A percentile compares a stretch with the other conserved stretches of the same genome.
phyloP scores from a whole-genome alignment of 2,113 vertebrate genomes.

The Pycnonotus jocosus region DNA sequence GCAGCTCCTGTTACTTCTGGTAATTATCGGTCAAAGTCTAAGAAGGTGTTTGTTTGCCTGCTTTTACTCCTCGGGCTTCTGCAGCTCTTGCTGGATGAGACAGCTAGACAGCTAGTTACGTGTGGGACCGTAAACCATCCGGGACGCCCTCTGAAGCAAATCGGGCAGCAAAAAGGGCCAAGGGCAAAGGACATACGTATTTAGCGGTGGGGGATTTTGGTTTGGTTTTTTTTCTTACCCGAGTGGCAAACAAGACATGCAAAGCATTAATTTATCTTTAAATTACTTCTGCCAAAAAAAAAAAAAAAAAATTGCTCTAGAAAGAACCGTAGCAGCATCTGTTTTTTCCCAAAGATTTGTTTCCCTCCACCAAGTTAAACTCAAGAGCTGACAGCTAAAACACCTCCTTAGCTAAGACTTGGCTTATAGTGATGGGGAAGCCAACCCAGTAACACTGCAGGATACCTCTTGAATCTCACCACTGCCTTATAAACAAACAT shows the following conservation, averaged over 20 bases:
- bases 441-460: not conserved
- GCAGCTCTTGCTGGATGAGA: not conserved
- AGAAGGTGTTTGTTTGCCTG: not conserved
- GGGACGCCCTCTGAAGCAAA: not conserved
- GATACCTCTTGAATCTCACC: not conserved
- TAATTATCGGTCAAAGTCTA: not conserved
- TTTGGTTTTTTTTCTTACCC: not conserved
- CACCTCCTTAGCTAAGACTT: not conserved
- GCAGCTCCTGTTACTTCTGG: not conserved
- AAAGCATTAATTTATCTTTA: not conserved
- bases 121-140: not conserved
- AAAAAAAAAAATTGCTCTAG: not conserved
- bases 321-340: not conserved
- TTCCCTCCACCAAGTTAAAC: not conserved
- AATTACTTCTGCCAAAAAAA: not conserved
- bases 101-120: not conserved
- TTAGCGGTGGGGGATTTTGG: not conserved
- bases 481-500: not conserved
- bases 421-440: not conserved
- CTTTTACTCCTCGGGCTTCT: not conserved
- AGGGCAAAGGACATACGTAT: not conserved
- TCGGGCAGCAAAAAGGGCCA: not conserved
- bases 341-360: not conserved
- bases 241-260: not conserved
- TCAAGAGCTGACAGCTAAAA: not conserved